Evolutionary conservation across 2,888 invertebrate species (phyloP), one percentile per base, ranked within the genome.

Genomic region (Empis stercorea): DNA sequence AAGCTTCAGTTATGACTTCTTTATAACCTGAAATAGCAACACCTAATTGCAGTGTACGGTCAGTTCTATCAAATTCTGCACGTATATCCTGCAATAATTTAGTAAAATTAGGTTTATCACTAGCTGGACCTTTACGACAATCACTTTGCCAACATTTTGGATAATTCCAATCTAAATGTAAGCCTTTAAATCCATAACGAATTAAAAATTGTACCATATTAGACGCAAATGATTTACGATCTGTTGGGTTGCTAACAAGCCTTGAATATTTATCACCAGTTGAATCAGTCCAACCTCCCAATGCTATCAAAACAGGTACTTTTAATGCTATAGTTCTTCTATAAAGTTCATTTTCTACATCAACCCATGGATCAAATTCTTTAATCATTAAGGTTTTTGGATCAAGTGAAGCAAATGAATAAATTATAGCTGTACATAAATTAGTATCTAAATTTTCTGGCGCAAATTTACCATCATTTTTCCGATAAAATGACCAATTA

Each of bases 281-380:
- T 0, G 91, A 93, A 65, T 94, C 92, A 0, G 89, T 91, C 94
- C 94, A 95, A 1, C 95, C 95, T n/a, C 95, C 95, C 46, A 95
- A 65, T 2, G 88, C 89, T 30, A 95, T 68, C 7, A 91, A 65
- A 0, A 87, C 81, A 1, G 70, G 69, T 54, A 78, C 75, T 48
- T 74, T 73, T 14, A 87, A 68, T 0, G 81, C 76, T 0, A 86
- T 82, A 2, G 86, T 76, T 52, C 92, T 74, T 56, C 82, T 78
- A 61, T 91, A 93, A 44, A 88, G 75, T 65, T 83, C 87, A 62
- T 92, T 87, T 43, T 88, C 87, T 23, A 87, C 74, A 64, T 93
- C 92, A 1, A 85, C 81, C 87, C 86, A 88, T 2, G 87, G 83
- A 70, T 93, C 92, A 54, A 88, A 87, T 49, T 87, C 79, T 49